A percentile compares a stretch with the other conserved stretches of the same genome.
phyloP scores from a whole-genome alignment of 2,888 invertebrate genomes.

The Thysanoteuthis rhombus region DNA sequence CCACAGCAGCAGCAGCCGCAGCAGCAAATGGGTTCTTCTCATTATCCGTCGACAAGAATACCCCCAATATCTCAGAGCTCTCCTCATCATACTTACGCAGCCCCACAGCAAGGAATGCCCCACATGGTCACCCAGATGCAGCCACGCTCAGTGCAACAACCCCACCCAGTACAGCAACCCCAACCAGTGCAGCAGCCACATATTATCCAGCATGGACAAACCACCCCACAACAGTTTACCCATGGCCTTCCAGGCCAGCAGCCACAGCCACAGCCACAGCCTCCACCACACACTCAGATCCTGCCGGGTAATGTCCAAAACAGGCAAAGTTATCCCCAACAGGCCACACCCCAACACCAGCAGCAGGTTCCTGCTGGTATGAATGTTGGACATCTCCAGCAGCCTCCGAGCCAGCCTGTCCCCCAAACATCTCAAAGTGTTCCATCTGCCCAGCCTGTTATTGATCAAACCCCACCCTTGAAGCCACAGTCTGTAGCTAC shows the following conservation, averaged over 20 bases:
- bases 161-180: no score
- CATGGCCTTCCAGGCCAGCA: background rate
- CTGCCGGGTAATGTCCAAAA: background rate
- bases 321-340: background rate
- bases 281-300: background rate
- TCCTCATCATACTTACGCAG: conserved; percentile 2
- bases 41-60: background rate
- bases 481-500: background rate
- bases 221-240: background rate
- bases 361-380: background rate
- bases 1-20: conserved; percentile 35
- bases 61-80: conserved; percentile 15
- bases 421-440: background rate
- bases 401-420: background rate
- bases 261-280: conserved; percentile 32
- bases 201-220: background rate
- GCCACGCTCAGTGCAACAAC: conserved; percentile 19
- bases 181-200: conserved; percentile 22
- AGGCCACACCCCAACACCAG: background rate
- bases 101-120: background rate
- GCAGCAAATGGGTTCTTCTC: conserved; percentile 26
- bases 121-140: background rate
- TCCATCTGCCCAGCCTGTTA: background rate
- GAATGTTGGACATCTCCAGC: background rate
- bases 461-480: background rate